Conservation (phyloP, 2,797 vertebrate genomes). For the Muscicapa striata region DNA sequence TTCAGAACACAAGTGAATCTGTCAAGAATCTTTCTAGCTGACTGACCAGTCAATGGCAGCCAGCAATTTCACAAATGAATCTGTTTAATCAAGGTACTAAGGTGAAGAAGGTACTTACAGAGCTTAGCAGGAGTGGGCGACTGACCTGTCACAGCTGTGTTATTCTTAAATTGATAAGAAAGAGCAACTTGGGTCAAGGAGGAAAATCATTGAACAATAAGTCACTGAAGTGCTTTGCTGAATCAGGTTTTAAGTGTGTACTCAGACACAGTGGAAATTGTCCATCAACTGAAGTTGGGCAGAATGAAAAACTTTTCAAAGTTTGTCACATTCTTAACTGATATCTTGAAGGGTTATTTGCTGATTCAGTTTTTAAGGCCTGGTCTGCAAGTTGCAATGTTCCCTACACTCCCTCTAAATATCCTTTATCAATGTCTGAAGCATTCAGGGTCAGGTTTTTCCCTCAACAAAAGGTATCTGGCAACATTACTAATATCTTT, state of each 20-base stretch:
- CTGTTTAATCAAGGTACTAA: slow-evolving; percentile 30
- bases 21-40: background rate
- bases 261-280: background rate
- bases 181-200: background rate
- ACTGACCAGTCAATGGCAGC: background rate
- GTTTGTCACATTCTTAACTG: background rate
- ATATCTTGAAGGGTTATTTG: background rate
- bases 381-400: background rate
- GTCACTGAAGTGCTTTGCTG: background rate
- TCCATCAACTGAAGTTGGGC: background rate
- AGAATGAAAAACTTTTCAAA: background rate
- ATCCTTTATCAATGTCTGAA: background rate
- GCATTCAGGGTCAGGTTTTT: accelerated
- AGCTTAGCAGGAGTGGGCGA: background rate
- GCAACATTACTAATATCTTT: background rate
- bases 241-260: background rate
- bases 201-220: background rate
- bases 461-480: background rate
- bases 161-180: background rate
- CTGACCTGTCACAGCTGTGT: background rate
- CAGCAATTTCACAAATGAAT: slow-evolving; percentile 1
- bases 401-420: background rate
- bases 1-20: background rate
- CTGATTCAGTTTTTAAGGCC: background rate
- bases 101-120: background rate